phyloP scores from a whole-genome alignment of 2,113 vertebrate genomes.

The Dicentrarchus labrax region DNA sequence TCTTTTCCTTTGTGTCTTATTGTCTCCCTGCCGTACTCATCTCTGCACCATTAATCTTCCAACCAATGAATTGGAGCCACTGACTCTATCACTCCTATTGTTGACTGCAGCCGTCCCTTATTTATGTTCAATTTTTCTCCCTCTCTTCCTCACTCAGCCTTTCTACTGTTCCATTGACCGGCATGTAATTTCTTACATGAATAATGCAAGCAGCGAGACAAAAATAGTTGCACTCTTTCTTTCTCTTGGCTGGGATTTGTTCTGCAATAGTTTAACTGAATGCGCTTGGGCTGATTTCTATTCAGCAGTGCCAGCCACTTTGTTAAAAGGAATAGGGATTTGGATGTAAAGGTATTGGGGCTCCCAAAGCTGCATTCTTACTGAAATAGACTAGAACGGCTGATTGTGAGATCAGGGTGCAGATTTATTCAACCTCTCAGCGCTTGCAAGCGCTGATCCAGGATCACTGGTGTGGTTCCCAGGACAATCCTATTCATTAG shows the following conservation, averaged over 20 bases:
- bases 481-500: conserved; percentile 56
- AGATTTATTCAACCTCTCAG: conserved; percentile 62
- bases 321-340: conserved; percentile 59
- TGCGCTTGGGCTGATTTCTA: conserved; percentile 47
- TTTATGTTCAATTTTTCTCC: conserved; percentile 76
- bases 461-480: conserved; percentile 58
- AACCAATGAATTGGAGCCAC: conserved; percentile 76
- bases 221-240: conserved; percentile 72
- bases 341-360: conserved; percentile 49
- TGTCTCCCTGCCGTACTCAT: conserved; percentile 63
- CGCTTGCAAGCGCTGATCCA: conserved; percentile 36
- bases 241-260: conserved; percentile 66
- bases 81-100: conserved; percentile 79
- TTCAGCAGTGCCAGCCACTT: conserved; percentile 60
- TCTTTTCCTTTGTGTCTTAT: conserved; percentile 54
- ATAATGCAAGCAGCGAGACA: conserved; percentile 77
- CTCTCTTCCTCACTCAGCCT: conserved; percentile 58
- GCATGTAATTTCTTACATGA: conserved; percentile 75
- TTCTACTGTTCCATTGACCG: conserved; percentile 72
- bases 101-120: conserved; percentile 74
- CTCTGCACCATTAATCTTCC: conserved; percentile 79
- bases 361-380: conserved; percentile 52
- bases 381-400: conserved; percentile 46
- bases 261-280: conserved; percentile 66
- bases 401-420: conserved; percentile 63